These are phyloP conservation scores for Semotilus atromaculatus DNA, from an alignment of 2,797 vertebrate species.

Conservation along the genomic window DNA sequence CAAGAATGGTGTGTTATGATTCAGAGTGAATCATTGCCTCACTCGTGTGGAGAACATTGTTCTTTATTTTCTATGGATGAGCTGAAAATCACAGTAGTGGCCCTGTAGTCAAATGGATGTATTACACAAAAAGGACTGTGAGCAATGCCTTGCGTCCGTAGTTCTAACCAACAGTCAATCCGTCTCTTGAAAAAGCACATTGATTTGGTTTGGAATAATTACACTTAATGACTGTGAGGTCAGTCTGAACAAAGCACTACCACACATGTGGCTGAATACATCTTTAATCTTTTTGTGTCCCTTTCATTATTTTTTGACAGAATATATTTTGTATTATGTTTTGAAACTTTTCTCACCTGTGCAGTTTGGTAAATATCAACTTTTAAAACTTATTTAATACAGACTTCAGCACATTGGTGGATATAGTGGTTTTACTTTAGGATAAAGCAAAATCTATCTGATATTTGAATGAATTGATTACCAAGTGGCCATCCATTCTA, in stretches of 20 bases:
- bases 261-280: slow-evolving; percentile 53
- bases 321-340: not conserved
- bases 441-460: not conserved
- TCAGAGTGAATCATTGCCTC: slow-evolving; percentile 56
- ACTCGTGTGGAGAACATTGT: slow-evolving; percentile 62
- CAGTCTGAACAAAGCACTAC: slow-evolving; percentile 59
- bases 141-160: slow-evolving; percentile 58
- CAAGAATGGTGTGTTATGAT: slow-evolving; percentile 60
- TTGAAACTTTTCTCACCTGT: not conserved
- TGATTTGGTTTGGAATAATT: slow-evolving; percentile 68
- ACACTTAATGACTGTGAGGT: slow-evolving; percentile 65
- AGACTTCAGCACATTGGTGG: not conserved
- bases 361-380: not conserved
- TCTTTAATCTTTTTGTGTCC: slow-evolving; percentile 48
- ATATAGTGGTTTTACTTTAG: slow-evolving; percentile 9
- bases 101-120: slow-evolving; percentile 60
- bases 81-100: slow-evolving; percentile 63
- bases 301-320: slow-evolving; percentile 1
- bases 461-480: not conserved
- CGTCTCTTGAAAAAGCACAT: slow-evolving; percentile 60
- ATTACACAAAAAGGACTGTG: slow-evolving; percentile 63
- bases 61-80: slow-evolving; percentile 66
- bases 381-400: slow-evolving; percentile 20
- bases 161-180: slow-evolving; percentile 64
- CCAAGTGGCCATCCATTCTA: not conserved